A percentile compares a stretch with the other conserved stretches of the same genome.
These are phyloP conservation scores for Cheirogaleus medius DNA, from an alignment of 2,113 vertebrate genomes.

Conservation along the genomic window DNA sequence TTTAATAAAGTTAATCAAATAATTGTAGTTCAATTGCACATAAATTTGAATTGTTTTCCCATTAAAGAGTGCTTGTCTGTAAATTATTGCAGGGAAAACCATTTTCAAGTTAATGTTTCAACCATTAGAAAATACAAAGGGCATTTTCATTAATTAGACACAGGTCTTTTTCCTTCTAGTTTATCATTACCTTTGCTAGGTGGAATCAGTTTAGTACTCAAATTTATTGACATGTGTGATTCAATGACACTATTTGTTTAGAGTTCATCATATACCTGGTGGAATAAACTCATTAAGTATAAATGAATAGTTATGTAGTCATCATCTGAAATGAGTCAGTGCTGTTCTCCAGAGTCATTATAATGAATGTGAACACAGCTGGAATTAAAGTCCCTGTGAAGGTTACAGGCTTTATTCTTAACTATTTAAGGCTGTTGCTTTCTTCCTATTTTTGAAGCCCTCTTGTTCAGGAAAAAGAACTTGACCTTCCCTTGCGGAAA, in stretches of 20 bases:
- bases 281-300: slow-evolving; percentile 86
- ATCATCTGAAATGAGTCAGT: slow-evolving; percentile 84
- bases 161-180: slow-evolving; percentile 79
- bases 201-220: slow-evolving; percentile 80
- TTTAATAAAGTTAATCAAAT: slow-evolving; percentile 90
- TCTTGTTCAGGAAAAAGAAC: slow-evolving; percentile 18
- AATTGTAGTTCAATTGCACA: slow-evolving; percentile 83
- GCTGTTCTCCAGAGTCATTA: slow-evolving; percentile 83
- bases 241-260: slow-evolving; percentile 83
- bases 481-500: not conserved
- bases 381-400: slow-evolving; percentile 80
- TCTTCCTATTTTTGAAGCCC: slow-evolving; percentile 36
- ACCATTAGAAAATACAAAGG: slow-evolving; percentile 88
- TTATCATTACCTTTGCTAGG: slow-evolving; percentile 82
- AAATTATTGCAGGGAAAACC: slow-evolving; percentile 87
- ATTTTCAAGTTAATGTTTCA: slow-evolving; percentile 88
- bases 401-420: slow-evolving; percentile 74
- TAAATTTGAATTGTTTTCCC: slow-evolving; percentile 89
- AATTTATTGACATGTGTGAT: slow-evolving; percentile 83
- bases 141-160: slow-evolving; percentile 88
- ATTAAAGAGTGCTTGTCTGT: slow-evolving; percentile 87
- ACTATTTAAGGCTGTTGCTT: slow-evolving; percentile 73
- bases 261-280: slow-evolving; percentile 84
- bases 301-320: slow-evolving; percentile 87
- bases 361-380: slow-evolving; percentile 82